Evolutionary conservation across 2,888 invertebrate species (phyloP).

Genomic region (Nomada goodeniana): DNA sequence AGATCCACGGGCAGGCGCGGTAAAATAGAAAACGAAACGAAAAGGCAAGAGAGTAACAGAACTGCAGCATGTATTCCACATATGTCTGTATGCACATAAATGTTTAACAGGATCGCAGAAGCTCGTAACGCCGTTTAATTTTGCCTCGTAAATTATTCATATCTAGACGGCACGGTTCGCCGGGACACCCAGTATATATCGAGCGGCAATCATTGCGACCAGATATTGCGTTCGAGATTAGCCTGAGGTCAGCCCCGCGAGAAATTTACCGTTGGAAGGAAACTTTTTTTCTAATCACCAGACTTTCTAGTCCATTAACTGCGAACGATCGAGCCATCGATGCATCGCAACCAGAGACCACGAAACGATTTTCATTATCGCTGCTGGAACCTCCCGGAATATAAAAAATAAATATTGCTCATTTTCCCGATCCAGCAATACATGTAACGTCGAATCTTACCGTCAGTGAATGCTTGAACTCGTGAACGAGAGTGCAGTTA

Average conservation of each 20-base stretch:
- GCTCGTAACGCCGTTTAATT: constrained; percentile 6
- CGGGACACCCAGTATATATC: constrained; percentile 34
- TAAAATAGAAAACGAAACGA: too few relatives aligned
- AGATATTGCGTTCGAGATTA: constrained; percentile 47
- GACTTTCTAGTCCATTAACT: constrained; percentile 65
- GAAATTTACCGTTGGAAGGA: constrained; percentile 59
- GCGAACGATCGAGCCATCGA: constrained; percentile 46
- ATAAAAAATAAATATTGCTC: not conserved
- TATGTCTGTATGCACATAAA: not conserved
- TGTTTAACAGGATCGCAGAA: not conserved
- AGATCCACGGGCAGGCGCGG: too few relatives aligned
- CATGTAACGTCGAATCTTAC: not conserved
- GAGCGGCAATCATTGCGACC: constrained; percentile 49
- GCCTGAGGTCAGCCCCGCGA: constrained; percentile 54
- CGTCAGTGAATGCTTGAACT: too few relatives aligned
- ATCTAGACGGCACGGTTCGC: not conserved
- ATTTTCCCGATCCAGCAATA: not conserved
- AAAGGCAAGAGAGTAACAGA: not conserved
- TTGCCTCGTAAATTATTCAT: not conserved
- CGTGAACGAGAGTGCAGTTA: too few relatives aligned
- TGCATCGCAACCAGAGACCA: constrained; percentile 38
- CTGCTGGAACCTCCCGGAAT: not conserved
- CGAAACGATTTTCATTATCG: constrained; percentile 47
- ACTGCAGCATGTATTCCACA: not conserved
- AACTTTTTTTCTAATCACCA: constrained; percentile 47